Evolutionary conservation across 2,797 vertebrate species (phyloP).

Genomic region (Muraenolepis orangiensis): DNA sequence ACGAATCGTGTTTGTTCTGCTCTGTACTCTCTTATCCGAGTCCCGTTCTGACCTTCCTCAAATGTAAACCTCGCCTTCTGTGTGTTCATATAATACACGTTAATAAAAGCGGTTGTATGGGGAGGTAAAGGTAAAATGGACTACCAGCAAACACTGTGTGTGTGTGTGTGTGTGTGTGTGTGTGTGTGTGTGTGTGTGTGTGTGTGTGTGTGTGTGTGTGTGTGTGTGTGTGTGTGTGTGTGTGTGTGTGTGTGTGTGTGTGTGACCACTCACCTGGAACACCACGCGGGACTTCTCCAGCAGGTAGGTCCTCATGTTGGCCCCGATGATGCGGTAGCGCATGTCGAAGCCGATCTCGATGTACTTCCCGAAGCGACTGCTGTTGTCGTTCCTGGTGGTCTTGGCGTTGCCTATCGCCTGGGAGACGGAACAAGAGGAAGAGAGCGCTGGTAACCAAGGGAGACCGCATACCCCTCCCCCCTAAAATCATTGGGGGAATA

Average conservation of each 20-base stretch:
- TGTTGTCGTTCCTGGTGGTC: conserved; percentile 98
- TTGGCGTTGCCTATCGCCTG: conserved; percentile 98
- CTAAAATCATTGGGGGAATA: no score
- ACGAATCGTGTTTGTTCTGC: background rate
- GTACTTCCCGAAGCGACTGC: conserved; percentile 98
- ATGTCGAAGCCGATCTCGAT: conserved; percentile 97
- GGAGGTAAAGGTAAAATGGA: no score
- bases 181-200: background rate
- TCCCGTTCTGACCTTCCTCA: background rate
- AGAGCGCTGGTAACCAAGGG: background rate
- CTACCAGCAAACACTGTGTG: no score
- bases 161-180: no score
- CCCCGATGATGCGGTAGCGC: conserved; percentile 89
- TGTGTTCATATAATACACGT: background rate
- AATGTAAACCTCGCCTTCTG: background rate
- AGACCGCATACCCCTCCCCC: no score
- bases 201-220: background rate
- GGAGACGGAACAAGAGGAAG: background rate
- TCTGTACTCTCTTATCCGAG: background rate
- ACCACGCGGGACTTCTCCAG: conserved; percentile 97
- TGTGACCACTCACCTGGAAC: conserved; percentile 83
- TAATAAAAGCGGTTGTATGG: no score
- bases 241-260: background rate
- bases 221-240: background rate
- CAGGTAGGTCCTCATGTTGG: conserved; percentile 99